Evolutionary conservation across 1,140 invertebrate genomes (phyloP), one percentile per base, ranked within the genome.

Genomic region (Drosophila persimilis): DNA sequence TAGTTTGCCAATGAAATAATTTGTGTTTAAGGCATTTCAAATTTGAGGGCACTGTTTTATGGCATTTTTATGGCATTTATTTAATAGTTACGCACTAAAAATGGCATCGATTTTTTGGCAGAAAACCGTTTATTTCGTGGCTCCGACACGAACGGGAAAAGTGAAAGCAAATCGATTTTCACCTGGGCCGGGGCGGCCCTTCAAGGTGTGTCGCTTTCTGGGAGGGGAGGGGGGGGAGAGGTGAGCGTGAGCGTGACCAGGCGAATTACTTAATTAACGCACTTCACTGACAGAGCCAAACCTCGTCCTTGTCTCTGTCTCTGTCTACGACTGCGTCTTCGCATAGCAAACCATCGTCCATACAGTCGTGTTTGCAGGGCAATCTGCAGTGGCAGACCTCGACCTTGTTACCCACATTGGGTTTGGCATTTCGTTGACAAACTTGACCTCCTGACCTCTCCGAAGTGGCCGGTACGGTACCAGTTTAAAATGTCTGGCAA

Each of bases 261-360:
- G 52, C 53, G 56, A 80, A 80, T 80, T 80, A 80, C 78, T 80
- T 80, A 80, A 80, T 80, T 80, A 80, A 80, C 78, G 78, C 78
- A 80, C 46, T 75, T 74, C 66, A 65, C 77, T 53, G 61, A 44
- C 66, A 64, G 48, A 57, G 65, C 31, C 51, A 69, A 57, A 67
- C 51, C 39, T 35, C 35, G 51, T 43, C 26, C 48, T 26, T 7
- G 63, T 50, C 35, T 13, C 35, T 39, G 9, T 39, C 35, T 4
- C 35, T 13, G 35, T 13, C 35, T 39, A 13, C 11, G 31, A 35
- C 31, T 35, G 31, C 39, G 22, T 43, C 39, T 62, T 53, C 47
- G 15, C n/a, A 13, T 29, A 0, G 1, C 29, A 29, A 8, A 29
- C 26, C 31, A 17, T 17, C 2, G 9, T 35, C 9, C 56, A 71